Evolutionary conservation across 2,113 vertebrate species (phyloP).

Genomic region (Antigone vipio): DNA sequence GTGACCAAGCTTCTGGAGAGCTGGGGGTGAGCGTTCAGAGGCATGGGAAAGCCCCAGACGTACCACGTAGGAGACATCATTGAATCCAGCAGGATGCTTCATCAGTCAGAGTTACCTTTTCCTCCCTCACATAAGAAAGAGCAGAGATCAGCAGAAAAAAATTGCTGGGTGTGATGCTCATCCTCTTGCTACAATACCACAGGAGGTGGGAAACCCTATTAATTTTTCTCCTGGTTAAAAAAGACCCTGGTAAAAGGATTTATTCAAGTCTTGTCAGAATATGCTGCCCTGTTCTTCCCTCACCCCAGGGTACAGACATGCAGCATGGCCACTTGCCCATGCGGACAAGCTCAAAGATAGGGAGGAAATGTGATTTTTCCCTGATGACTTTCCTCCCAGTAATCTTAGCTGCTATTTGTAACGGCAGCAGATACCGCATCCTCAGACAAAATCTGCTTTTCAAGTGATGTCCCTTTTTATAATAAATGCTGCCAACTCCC

Average conservation of each 20-base stretch:
- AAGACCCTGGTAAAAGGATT: not conserved
- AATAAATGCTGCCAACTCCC: conserved; percentile 48
- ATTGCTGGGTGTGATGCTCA: not conserved
- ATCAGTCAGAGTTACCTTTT: not conserved
- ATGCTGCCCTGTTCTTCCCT: not conserved
- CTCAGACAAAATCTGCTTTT: conserved; percentile 32
- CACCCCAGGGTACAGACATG: not conserved
- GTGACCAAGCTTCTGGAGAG: not conserved
- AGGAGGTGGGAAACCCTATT: not conserved
- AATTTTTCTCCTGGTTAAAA: not conserved
- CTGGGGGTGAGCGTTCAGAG: not conserved
- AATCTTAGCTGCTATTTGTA: not conserved
- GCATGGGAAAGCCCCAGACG: not conserved
- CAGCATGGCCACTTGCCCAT: not conserved
- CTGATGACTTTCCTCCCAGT: not conserved
- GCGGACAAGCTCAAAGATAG: not conserved
- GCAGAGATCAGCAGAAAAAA: conserved; percentile 2
- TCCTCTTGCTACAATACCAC: not conserved
- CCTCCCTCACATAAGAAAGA: not conserved
- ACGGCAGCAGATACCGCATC: not conserved
- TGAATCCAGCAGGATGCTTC: not conserved
- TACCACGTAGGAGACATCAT: not conserved
- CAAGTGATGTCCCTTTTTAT: conserved; percentile 24
- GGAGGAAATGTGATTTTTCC: not conserved
- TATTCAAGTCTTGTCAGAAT: not conserved